Percentiles rank a stretch among this genome's conserved stretches.
phyloP scores from a whole-genome alignment of 2,113 vertebrate genomes.

The Romanogobio albipinnatus region DNA sequence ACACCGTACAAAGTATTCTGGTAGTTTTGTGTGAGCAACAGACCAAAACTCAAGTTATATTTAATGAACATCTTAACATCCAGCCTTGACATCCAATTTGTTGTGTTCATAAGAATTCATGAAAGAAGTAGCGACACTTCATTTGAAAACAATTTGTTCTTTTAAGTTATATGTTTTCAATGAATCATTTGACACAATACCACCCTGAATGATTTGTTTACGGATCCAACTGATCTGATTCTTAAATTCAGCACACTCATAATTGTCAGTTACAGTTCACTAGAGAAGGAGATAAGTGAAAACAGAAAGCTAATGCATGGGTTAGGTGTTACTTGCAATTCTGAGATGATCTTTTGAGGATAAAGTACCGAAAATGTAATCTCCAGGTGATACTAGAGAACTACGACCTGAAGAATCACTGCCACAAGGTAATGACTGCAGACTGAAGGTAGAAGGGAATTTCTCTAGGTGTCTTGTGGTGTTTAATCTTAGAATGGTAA shows the following conservation, averaged over 20 bases:
- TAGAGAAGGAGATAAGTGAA: not conserved
- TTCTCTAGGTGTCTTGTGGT: constrained; percentile 84
- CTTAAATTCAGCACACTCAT: not conserved
- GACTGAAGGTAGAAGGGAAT: constrained; percentile 82
- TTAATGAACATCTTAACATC: not conserved
- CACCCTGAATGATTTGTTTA: not conserved
- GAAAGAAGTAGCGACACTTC: too few species aligned
- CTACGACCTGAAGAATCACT: constrained; percentile 69
- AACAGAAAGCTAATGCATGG: not conserved
- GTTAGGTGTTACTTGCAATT: constrained; percentile 78
- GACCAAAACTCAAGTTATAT: not conserved
- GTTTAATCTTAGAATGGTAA: constrained; percentile 73
- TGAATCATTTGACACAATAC: not conserved
- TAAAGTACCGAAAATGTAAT: constrained; percentile 78
- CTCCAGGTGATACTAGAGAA: constrained; percentile 60
- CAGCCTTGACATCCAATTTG: not conserved
- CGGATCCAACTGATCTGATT: not conserved
- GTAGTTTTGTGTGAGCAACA: not conserved
- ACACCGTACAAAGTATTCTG: not conserved
- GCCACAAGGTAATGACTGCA: constrained; percentile 81
- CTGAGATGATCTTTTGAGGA: constrained; percentile 69
- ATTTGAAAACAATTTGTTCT: too few species aligned
- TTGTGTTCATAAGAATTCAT: not conserved
- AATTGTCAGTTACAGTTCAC: not conserved
- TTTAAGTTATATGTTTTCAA: too few species aligned